phyloP scores from a whole-genome alignment of 2,113 vertebrate genomes.

The Rhegmatorhina hoffmannsi region DNA sequence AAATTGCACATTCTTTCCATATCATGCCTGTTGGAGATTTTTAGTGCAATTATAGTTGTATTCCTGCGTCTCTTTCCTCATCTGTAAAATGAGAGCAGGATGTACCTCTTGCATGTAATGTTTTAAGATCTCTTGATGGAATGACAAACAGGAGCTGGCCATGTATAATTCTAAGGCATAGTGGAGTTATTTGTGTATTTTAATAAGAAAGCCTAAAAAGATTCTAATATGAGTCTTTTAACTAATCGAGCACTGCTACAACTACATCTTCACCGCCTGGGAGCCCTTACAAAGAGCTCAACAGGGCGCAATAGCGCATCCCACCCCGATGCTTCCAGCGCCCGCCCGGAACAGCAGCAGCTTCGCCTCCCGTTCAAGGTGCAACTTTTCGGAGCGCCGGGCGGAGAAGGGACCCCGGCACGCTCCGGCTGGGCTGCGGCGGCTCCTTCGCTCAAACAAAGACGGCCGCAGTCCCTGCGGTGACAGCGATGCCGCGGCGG shows the following conservation, averaged over 20 bases:
- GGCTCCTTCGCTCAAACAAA: conserved; percentile 16
- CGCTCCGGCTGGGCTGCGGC: background rate
- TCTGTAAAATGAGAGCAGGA: background rate
- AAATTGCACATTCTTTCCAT: background rate
- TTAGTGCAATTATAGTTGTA: background rate
- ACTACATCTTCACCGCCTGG: background rate
- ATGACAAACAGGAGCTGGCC: background rate
- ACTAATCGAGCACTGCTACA: background rate
- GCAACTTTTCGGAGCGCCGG: background rate
- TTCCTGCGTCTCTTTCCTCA: background rate
- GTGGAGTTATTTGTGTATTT: background rate
- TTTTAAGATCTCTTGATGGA: background rate
- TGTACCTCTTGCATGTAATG: background rate
- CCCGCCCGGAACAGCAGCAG: background rate
- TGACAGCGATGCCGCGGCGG: background rate
- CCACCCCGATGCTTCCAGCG: background rate
- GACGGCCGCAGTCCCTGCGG: background rate
- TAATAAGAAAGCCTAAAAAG: rapidly evolving
- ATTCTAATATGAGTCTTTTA: background rate
- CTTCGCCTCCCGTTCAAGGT: background rate
- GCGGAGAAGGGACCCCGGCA: background rate
- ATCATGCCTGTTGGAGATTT: background rate
- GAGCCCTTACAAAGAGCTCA: background rate
- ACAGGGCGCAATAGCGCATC: background rate
- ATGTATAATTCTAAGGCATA: rapidly evolving